Percentiles rank a stretch among this genome's conserved stretches.
These are phyloP conservation scores for Typhlomys cinereus DNA, from an alignment of 2,113 vertebrate species.

Conservation along the genomic window DNA sequence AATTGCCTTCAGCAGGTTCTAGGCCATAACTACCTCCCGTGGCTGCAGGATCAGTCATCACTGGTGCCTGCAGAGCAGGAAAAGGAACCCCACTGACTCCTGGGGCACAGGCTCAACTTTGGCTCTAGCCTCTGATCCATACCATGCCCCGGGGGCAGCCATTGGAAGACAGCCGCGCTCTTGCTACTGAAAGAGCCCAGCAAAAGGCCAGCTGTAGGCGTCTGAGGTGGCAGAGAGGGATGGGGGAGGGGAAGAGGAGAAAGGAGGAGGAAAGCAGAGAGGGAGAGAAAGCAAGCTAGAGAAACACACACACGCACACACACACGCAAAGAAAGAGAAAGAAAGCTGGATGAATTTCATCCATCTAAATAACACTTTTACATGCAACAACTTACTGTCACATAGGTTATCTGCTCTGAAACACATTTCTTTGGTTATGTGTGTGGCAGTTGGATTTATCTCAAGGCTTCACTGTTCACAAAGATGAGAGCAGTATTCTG, in stretches of 20 bases:
- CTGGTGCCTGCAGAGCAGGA: background rate
- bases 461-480: slow-evolving; percentile 38
- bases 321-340: background rate
- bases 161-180: slow-evolving; percentile 30
- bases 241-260: background rate
- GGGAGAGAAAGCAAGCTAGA: too few relatives aligned
- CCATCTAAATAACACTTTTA: slow-evolving; percentile 29
- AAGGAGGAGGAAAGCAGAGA: background rate
- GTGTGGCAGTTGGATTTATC: slow-evolving; percentile 24
- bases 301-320: too few relatives aligned
- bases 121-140: background rate
- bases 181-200: background rate
- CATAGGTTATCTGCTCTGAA: slow-evolving; percentile 35
- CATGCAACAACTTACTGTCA: slow-evolving; percentile 15
- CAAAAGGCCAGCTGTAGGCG: background rate
- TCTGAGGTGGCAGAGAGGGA: too few relatives aligned
- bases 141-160: background rate
- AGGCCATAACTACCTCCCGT: background rate
- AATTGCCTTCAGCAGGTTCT: slow-evolving; percentile 11
- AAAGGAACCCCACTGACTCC: background rate
- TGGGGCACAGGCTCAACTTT: background rate
- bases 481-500: background rate
- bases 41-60: background rate
- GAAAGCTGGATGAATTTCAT: background rate
- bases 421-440: slow-evolving; percentile 43